Evolutionary conservation across 2,113 vertebrate genomes (phyloP), one percentile per base, ranked within the genome.

Genomic region (Motacilla alba): DNA sequence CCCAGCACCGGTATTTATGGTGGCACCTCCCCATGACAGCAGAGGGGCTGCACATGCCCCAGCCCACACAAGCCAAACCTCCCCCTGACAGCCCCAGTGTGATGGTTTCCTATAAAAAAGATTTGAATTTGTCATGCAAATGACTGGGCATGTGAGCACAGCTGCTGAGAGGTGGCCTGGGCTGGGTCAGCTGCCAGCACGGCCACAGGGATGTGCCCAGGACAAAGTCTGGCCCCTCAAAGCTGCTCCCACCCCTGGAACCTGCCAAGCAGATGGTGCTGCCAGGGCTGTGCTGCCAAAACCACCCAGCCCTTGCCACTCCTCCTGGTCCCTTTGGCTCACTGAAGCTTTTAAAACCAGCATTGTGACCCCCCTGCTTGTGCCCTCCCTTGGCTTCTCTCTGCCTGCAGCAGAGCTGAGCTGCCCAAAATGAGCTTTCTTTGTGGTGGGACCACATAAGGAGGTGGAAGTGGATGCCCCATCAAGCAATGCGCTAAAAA

Each of bases 51-150:
- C 58, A 35, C 2, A 0, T 7, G 31, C 37, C 53, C 46, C 50
- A 66, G 55, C 56, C 33, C 64, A 28, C 10, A 27, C 20, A 10
- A 46, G 31, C 4, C 75, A 73, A 49, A 50, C 11, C 39, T 69
- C 59, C n/a, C 26, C 50, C 67, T 18, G 46, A 53, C 59, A 70
- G 68, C 26, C 46, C 24, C 4, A 1, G 7, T 3, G 39, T 6
- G 83, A 69, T 8, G 13, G 14, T 43, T 95, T 83, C 89, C 77
- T 22, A 75, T 16, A 59, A 83, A 87, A 87, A 89, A 20, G 0
- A 41, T 56, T 41, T 58, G 39, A 91, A 90, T 95, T 88, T 92
- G 73, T 68, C 35, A 89, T 84, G 89, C 87, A 94, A 95, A 90
- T 68, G 47, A 20, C 33, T 21, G 44, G 63, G 67, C 53, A 44